Evolutionary conservation across 2,113 vertebrate species (phyloP), one percentile per base, ranked within the genome.

Genomic region (Scomber colias): DNA sequence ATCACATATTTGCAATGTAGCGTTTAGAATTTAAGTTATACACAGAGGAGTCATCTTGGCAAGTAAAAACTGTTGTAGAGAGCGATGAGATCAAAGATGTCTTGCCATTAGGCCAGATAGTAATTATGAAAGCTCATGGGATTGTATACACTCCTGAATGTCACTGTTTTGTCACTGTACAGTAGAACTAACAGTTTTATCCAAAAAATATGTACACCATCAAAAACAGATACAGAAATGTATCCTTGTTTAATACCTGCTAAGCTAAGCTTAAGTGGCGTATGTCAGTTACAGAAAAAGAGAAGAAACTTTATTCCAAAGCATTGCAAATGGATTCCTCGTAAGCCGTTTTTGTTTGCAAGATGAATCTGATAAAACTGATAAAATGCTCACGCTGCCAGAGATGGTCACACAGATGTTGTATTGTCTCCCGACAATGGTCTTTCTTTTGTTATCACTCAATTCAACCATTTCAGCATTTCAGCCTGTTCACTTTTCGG

Each of bases 191-290:
- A 12, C 30, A 16, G 44, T 21, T 21, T 1, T 31, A 27, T 68
- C 15, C 11, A 1, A 48, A 19, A 78, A 68, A 44, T 45, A 50
- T 66, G 27, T n/a, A 16, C n/a, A 54, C 24, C 16, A 24, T 69
- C n/a, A 70, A 53, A 66, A 24, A 75, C 19, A 77, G 16, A 61
- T 64, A 75, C 16, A 77, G 16, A 61, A 64, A 68, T 61, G 71
- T 60, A 1, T 51, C 60, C 69, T 79, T 76, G 24, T 80, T 63
- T 77, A 56, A 79, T 59, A 66, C 27, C 48, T 54, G 65, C 44
- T 27, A 75, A 66, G 64, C 30, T 70, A 6, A 24, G 63, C 66
- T 79, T 10, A 63, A 70, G 61, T 62, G 54, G 15, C 70, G 71
- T 48, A n/a, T 77, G 67, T 61, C 10, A 6, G 21, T 19, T n/a